Percentiles rank a stretch among this genome's conserved stretches.
These are phyloP conservation scores for Acanthopagrus latus DNA, from an alignment of 2,797 vertebrate species.

Conservation along the genomic window DNA sequence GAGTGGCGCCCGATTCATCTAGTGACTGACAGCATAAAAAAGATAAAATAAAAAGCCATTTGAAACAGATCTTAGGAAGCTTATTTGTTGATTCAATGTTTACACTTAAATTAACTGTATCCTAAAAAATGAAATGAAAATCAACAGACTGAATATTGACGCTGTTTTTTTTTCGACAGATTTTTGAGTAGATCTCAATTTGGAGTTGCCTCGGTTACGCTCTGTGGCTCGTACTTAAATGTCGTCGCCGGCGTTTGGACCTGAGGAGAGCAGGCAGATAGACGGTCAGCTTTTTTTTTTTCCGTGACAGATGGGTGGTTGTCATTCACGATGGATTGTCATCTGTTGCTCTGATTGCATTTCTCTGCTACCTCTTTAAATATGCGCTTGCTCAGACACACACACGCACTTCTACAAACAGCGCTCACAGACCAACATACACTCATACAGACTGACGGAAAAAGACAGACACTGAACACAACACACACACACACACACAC, in stretches of 20 bases:
- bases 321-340: slow-evolving; percentile 27
- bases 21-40: neutral
- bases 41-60: neutral
- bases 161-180: neutral
- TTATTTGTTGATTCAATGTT: slow-evolving; percentile 19
- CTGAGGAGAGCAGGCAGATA: slow-evolving; percentile 29
- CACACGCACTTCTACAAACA: slow-evolving; percentile 44
- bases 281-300: slow-evolving; percentile 34
- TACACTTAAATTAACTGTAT: slow-evolving; percentile 16
- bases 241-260: slow-evolving; percentile 5
- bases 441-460: slow-evolving; percentile 33
- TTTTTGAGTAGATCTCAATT: neutral
- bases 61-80: neutral
- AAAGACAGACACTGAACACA: slow-evolving; percentile 37
- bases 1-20: neutral
- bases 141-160: slow-evolving; percentile 4
- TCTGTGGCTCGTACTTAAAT: neutral
- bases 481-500: slow-evolving; percentile 28
- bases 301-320: slow-evolving; percentile 13
- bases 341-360: slow-evolving; percentile 61
- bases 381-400: slow-evolving; percentile 65
- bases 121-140: neutral
- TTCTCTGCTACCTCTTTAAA: slow-evolving; percentile 82
- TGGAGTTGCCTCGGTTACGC: neutral
- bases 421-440: slow-evolving; percentile 41